Evolutionary conservation across 2,113 vertebrate species (phyloP).

Genomic region (Corvus cornix): DNA sequence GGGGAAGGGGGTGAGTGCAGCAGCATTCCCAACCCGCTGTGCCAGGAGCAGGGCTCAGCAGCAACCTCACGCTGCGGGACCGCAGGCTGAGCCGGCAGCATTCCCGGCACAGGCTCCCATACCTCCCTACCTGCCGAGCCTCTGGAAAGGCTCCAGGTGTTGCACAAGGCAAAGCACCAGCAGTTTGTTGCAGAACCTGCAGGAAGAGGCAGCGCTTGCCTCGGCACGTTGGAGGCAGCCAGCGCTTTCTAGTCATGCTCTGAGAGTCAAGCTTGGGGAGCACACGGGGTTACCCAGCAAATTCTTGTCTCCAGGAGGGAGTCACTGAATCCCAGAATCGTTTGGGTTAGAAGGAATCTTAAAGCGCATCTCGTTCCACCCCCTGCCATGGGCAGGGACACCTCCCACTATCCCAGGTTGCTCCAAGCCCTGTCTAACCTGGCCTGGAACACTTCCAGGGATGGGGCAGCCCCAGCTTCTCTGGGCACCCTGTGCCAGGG

Average conservation of each 20-base stretch:
- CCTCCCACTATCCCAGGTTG: fast-evolving
- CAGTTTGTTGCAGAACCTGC: slow-evolving; percentile 20
- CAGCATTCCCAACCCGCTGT: fast-evolving
- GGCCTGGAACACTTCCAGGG: not conserved
- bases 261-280: not conserved
- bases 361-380: fast-evolving
- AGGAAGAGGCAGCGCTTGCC: not conserved
- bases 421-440: fast-evolving
- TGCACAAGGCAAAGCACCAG: slow-evolving; percentile 1
- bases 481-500: not conserved
- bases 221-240: not conserved
- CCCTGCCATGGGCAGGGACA: no score
- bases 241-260: not conserved
- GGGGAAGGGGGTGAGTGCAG: not conserved
- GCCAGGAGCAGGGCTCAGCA: not conserved
- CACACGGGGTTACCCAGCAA: not conserved
- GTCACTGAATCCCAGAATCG: not conserved
- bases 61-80: fast-evolving
- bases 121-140: not conserved
- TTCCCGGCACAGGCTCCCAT: fast-evolving
- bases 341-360: not conserved
- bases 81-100: fast-evolving
- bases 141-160: slow-evolving; percentile 20
- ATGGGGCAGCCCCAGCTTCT: not conserved
- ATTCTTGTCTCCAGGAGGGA: not conserved